Evolutionary conservation across 1,140 invertebrate species (phyloP).

Genomic region (Drosophila triauraria): DNA sequence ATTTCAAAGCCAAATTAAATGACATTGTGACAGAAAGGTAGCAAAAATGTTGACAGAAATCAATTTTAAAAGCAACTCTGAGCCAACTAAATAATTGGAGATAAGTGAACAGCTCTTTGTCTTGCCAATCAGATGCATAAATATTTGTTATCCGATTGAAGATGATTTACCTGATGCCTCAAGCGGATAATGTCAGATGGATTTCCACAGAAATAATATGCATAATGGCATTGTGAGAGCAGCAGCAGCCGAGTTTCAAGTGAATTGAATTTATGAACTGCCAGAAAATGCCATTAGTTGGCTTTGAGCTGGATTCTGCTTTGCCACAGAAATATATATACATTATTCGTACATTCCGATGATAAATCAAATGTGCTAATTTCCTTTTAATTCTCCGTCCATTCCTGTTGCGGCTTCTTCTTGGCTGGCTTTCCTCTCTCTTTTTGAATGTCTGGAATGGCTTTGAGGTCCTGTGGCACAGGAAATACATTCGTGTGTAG

Average conservation of each 20-base stretch:
- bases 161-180: conserved; percentile 18
- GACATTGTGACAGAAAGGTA: neutral
- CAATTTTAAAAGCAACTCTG: neutral
- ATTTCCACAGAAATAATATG: conserved; percentile 17
- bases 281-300: conserved; percentile 9
- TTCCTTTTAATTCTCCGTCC: conserved; percentile 79
- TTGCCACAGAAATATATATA: conserved; percentile 4
- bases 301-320: conserved; percentile 2
- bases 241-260: neutral
- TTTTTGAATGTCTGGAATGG: conserved; percentile 44
- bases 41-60: conserved; percentile 1
- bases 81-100: neutral
- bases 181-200: conserved; percentile 21
- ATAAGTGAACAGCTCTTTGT: neutral
- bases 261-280: conserved; percentile 31
- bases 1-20: neutral
- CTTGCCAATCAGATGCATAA: conserved; percentile 8
- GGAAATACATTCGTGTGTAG: conserved; percentile 32
- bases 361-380: conserved; percentile 81
- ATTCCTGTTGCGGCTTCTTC: conserved; percentile 55
- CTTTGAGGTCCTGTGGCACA: conserved; percentile 29
- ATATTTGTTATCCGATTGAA: conserved; percentile 19
- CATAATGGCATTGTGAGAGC: conserved; percentile 1
- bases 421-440: conserved; percentile 1
- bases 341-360: conserved; percentile 30